Base-by-base conservation (phyloP, 2,888 invertebrate species). In the Zele albiditarsus region DNA sequence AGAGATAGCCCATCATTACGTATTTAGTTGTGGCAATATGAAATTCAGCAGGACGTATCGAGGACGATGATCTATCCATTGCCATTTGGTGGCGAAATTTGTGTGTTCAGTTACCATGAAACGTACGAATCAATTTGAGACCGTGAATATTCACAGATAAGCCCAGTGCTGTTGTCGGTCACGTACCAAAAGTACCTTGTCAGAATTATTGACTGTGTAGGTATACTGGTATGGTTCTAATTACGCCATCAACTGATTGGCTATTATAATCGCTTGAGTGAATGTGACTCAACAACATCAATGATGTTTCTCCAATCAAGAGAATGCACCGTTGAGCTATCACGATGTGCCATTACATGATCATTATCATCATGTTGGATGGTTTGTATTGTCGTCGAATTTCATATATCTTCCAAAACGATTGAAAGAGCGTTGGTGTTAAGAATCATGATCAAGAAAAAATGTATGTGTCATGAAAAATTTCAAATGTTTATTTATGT, bases 151-250 rank as follows among this genome's bases (percentile, higher is more conserved):
- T 33, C 38, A 42, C 46, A 25, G 66, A 42, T 23, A 42, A 66
- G 20, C n/a, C n/a, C 46, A n/a, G 12, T 38, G n/a, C 27, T 23
- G 57, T n/a, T 25, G 57, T 25, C 27, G 71, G 77, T 74, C 76
- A 73, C 77, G 79, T 77, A 78, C 75, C 78, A 78, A 82, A 81
- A 83, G 80, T 81, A 82, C 78, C 82, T 84, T 83, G 81, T 84
- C 83, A 84, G 80, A 81, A 69, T 79, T 69, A 66, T 60, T 66
- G 72, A 67, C 58, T 38, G 75, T 71, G 69, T 49, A 58, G 72
- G 65, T 31, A 57, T 68, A 67, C 66, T 71, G 77, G 60, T 80
- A 77, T 75, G 68, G 75, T 74, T 79, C 80, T 84, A 84, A 84
- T 84, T 84, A 84, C 77, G 77, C 79, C 67, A 82, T 73, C 76